phyloP scores from a whole-genome alignment of 1,140 invertebrate genomes.

The Epicauta chinensis region DNA sequence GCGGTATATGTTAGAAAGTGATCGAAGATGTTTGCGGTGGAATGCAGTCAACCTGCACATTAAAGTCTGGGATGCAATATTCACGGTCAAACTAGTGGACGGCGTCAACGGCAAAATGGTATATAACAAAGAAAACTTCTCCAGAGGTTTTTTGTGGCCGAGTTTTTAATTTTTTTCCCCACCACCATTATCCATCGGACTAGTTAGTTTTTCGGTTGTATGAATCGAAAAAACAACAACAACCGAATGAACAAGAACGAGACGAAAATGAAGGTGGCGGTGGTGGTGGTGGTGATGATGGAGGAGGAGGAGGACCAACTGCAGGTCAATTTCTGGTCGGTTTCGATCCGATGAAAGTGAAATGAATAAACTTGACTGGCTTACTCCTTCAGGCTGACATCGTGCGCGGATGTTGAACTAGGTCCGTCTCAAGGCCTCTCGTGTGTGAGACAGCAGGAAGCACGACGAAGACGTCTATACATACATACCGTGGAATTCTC shows the following conservation, averaged over 20 bases:
- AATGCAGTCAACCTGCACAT: constrained; percentile 24
- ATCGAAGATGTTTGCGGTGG: constrained; percentile 5
- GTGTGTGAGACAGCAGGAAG: constrained; percentile 34
- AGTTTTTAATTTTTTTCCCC: not conserved
- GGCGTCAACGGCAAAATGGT: constrained; percentile 8
- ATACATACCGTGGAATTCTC: constrained; percentile 19
- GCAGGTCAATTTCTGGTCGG: constrained; percentile 6
- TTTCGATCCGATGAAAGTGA: constrained; percentile 35
- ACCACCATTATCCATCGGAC: not conserved
- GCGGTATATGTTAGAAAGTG: constrained; percentile 13
- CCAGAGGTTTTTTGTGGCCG: constrained; percentile 7
- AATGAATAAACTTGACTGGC: constrained; percentile 36
- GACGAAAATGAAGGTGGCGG: constrained; percentile 2
- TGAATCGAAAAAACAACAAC: not conserved
- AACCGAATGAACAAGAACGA: not conserved
- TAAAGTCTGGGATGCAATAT: constrained; percentile 5
- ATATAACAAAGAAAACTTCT: not conserved
- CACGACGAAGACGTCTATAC: constrained; percentile 29
- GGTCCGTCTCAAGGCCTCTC: constrained; percentile 41
- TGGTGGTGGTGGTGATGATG: constrained; percentile 1
- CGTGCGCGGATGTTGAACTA: constrained; percentile 41
- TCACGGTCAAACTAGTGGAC: constrained; percentile 11
- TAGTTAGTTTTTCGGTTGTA: not conserved
- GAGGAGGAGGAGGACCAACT: not conserved
- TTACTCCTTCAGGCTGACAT: constrained; percentile 22